Base-by-base conservation (phyloP, 2,888 invertebrate species). In the Polydrusus cervinus region DNA sequence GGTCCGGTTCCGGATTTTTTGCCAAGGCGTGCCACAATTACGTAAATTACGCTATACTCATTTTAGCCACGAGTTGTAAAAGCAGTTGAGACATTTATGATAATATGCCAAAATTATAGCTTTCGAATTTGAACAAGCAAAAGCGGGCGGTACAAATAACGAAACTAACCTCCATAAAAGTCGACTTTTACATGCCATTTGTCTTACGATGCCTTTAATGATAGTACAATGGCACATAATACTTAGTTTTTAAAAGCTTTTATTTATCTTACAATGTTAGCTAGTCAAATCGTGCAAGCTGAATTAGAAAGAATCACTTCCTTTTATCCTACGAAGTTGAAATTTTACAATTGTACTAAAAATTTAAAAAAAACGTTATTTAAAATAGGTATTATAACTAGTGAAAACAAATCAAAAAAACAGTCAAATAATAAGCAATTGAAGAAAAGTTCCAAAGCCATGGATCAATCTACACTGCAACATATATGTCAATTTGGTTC, bases 1-100 rank as follows among this genome's bases (percentile, higher is more conserved):
- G 3, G 38, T 60, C 57, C 57, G 57, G 57, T 60, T 60, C 57
- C 57, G 57, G 38, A 60, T 60, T 38, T 60, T 60, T 60, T 38
- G 25, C 38, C 9, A 60, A 60, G 57, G 57, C 57, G 57, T 60
- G 57, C 14, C 57, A 38, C 57, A 18, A 18, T 60, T 60, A 60
- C 57, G 57, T 60, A 53, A 53, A 53, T 13, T 53, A 25, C 53
- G 53, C 13, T 8, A 60, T 40, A 60, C 38, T 38, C 9, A 14
- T 38, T 16, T 38, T 60, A 60, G 38, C 38, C 38, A 38, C 18
- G 18, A 38, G 38, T 60, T 38, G 11, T 25, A 25, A 20, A 25
- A 51, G 25, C 13, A 20, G 13, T 57, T 38, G 18, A 60, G 38
- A 60, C 38, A 60, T 60, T 34, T 60, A 51, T 51, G 20, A 51